These are phyloP conservation scores for Nudaria mundana DNA, from an alignment of 2,888 invertebrate genomes.

Conservation along the genomic window DNA sequence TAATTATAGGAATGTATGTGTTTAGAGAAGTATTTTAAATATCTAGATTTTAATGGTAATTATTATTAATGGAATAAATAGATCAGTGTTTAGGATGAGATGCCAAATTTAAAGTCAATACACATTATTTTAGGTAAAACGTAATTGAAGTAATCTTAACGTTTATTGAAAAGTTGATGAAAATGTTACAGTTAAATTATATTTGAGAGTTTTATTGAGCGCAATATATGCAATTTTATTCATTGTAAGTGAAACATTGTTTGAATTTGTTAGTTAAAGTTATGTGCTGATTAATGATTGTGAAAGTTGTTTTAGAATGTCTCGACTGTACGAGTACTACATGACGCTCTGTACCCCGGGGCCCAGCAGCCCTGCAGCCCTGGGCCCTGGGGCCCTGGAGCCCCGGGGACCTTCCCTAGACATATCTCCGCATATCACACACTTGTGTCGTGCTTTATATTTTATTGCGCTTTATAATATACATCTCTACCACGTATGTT, in stretches of 20 bases:
- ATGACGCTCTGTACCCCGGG: no score
- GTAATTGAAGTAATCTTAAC: slow-evolving; percentile 78
- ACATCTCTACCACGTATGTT: slow-evolving; percentile 51
- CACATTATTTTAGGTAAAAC: slow-evolving; percentile 82
- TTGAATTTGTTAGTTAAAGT: slow-evolving; percentile 81
- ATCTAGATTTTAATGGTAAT: slow-evolving; percentile 75
- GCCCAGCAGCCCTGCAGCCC: no score
- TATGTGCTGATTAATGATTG: slow-evolving; percentile 69
- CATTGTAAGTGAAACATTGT: slow-evolving; percentile 79
- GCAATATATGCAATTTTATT: slow-evolving; percentile 79
- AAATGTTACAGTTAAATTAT: slow-evolving; percentile 81
- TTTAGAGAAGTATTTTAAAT: slow-evolving; percentile 81
- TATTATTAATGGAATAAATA: slow-evolving; percentile 67
- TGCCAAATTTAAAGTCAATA: slow-evolving; percentile 87
- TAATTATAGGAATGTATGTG: slow-evolving; percentile 79
- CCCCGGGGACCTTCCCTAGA: slow-evolving; percentile 44
- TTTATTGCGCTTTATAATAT: slow-evolving; percentile 64
- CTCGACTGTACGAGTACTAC: slow-evolving; percentile 33
- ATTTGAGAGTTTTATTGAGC: slow-evolving; percentile 81
- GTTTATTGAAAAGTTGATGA: slow-evolving; percentile 78
- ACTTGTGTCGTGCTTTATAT: slow-evolving; percentile 52
- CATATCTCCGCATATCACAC: slow-evolving; percentile 73
- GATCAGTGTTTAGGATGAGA: slow-evolving; percentile 80
- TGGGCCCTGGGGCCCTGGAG: no score
- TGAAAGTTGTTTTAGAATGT: slow-evolving; percentile 61